Percentiles rank a stretch among this genome's conserved stretches.
phyloP scores from a whole-genome alignment of 30 jellyfish, hydroid and myxozoan genomes.

The Chrysaora quinquecirrha region DNA sequence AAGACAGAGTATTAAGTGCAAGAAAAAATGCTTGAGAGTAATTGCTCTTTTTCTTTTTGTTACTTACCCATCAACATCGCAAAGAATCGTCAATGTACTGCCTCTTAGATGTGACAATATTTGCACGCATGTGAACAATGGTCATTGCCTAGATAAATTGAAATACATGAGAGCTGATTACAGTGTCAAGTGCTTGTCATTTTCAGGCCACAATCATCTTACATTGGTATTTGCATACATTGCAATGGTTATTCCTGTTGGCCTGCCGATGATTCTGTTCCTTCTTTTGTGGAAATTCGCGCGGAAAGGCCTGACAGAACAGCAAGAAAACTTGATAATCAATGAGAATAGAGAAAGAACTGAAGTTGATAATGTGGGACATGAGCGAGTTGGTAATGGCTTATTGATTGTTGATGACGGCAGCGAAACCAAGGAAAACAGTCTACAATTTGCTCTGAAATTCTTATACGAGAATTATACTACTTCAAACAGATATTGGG shows the following conservation, averaged over 20 bases:
- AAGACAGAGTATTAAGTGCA: background rate
- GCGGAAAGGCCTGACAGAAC: background rate
- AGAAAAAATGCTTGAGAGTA: slow-evolving; percentile 4
- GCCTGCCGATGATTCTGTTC: slow-evolving; percentile 19
- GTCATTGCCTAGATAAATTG: background rate
- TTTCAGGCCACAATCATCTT: background rate
- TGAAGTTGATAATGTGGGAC: too few relatives aligned
- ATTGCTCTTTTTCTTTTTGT: slow-evolving; percentile 18
- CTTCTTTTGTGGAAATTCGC: background rate
- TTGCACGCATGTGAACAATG: background rate
- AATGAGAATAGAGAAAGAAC: too few relatives aligned
- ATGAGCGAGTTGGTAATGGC: too few relatives aligned
- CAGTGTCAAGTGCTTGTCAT: slow-evolving; percentile 14
- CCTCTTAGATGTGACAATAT: slow-evolving; percentile 20
- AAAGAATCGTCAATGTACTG: slow-evolving; percentile 6
- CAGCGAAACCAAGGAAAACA: background rate
- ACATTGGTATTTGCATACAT: background rate
- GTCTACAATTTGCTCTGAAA: slow-evolving; percentile 20
- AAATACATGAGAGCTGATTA: slow-evolving; percentile 26
- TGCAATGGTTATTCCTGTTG: slow-evolving; percentile 6
- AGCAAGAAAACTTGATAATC: background rate
- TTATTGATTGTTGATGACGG: background rate
- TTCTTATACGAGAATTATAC: slow-evolving; percentile 37
- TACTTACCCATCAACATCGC: slow-evolving; percentile 42
- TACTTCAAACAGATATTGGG: slow-evolving; percentile 55